These are phyloP conservation scores for Zaprionus capensis DNA, from an alignment of 1,140 invertebrate genomes.

Conservation along the genomic window DNA sequence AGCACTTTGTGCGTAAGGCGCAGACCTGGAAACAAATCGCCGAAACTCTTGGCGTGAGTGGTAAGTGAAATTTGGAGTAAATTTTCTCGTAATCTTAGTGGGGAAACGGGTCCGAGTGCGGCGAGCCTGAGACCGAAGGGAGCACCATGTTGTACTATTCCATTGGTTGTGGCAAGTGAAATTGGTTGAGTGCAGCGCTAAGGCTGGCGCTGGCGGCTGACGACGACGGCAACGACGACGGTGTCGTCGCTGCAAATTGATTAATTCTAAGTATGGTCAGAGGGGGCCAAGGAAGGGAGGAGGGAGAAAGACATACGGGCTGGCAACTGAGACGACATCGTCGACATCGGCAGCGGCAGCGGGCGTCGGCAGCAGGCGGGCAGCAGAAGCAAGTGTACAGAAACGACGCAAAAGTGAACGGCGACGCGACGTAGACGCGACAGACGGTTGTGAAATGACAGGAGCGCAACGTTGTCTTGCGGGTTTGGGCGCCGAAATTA, in stretches of 20 bases:
- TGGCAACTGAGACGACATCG: slow-evolving; percentile 53
- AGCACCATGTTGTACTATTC: slow-evolving; percentile 11
- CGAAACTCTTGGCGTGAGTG: slow-evolving; percentile 81
- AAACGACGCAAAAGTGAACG: slow-evolving; percentile 75
- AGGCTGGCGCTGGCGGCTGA: slow-evolving; percentile 9
- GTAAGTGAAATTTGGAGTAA: slow-evolving; percentile 69
- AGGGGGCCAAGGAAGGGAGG: neutral
- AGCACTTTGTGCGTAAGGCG: slow-evolving; percentile 81
- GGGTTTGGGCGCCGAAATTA: neutral
- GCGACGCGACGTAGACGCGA: slow-evolving; percentile 72
- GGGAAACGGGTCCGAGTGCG: slow-evolving; percentile 10
- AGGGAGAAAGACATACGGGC: slow-evolving; percentile 31
- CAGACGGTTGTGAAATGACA: slow-evolving; percentile 62
- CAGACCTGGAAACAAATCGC: slow-evolving; percentile 83
- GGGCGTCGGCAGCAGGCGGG: slow-evolving; percentile 49
- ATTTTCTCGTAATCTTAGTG: slow-evolving; percentile 56
- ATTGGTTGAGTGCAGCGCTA: slow-evolving; percentile 29
- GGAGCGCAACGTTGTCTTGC: slow-evolving; percentile 28
- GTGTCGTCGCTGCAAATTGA: slow-evolving; percentile 47
- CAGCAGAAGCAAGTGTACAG: slow-evolving; percentile 67
- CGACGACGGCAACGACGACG: slow-evolving; percentile 26
- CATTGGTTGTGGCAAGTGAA: slow-evolving; percentile 41
- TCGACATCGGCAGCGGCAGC: slow-evolving; percentile 40
- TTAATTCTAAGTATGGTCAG: slow-evolving; percentile 38
- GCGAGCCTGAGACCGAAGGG: slow-evolving; percentile 19